A percentile compares a stretch with the other conserved stretches of the same genome.
Conservation (phyloP, 2,797 vertebrate species). For the Crocidura indochinensis region DNA sequence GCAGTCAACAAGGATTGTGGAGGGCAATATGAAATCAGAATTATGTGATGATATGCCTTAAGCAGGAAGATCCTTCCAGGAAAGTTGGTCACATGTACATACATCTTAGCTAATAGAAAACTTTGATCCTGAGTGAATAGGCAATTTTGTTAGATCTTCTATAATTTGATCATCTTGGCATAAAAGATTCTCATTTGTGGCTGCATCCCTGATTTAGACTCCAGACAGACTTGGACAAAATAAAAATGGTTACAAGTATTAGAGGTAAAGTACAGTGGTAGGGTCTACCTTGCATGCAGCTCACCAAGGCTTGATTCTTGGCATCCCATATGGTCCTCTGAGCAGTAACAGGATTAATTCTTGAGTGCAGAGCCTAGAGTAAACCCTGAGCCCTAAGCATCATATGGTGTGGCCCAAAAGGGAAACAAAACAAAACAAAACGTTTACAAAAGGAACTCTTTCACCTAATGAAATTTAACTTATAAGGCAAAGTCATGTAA, state of each 20-base stretch:
- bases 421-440: background rate
- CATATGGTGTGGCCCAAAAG: no score
- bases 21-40: background rate
- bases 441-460: background rate
- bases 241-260: no score
- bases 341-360: no score
- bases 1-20: background rate
- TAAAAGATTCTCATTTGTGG: no score
- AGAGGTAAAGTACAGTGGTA: no score
- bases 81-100: background rate
- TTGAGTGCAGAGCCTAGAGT: no score
- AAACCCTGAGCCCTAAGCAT: no score
- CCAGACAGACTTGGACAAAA: background rate
- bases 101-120: background rate
- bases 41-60: background rate
- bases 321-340: no score
- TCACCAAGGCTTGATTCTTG: no score
- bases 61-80: background rate
- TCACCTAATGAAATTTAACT: slow-evolving; percentile 47
- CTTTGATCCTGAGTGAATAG: background rate
- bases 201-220: background rate
- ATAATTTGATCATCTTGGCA: background rate
- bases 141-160: background rate
- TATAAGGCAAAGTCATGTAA: background rate
- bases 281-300: no score